Base-by-base conservation (phyloP, 2,113 vertebrate species). In the Laticauda laticaudata region DNA sequence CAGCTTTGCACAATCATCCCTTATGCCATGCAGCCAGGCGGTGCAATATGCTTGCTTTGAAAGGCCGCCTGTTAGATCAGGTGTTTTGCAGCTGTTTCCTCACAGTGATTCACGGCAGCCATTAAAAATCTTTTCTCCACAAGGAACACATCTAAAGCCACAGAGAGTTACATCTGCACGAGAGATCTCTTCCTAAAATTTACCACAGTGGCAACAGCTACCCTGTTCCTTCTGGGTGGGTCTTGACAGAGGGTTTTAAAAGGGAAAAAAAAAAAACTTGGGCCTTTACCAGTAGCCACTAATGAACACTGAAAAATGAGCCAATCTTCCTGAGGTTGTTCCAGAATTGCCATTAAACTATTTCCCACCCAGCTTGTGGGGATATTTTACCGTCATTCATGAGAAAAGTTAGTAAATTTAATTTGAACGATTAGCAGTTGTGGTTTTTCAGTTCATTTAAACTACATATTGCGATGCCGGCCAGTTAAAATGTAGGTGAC, bases 51-150 rank as follows among this genome's bases (percentile, higher is more conserved):
- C 0, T 0, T 18, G 4, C 34, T 54, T 87, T 90, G 86, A 93
- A 94, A 87, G 5, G 18, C 1, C 51, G 39, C 56, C 87, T 93
- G 55, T 45, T n/a, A 91, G 23, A 89, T 88, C 85, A 91, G 39
- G 29, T 90, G 45, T 81, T 94, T 88, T 75, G 29, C 56, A 93
- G 94, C 51, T 95, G 34, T 15, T 91, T 89, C 92, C 91, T 93
- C 93, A 26, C 69, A 88, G 23, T 45, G 87, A 92, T 55, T 93
- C 55, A 55, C 55, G 61, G 56, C 45, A 57, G 45, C 55, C 24
- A 34, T 89, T 87, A 93, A 69, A 89, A 91, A 64, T 20, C 24
- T 89, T 29, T 81, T 87, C 87, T 90, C 87, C 89, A 87, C 85
- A 93, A 90, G 90, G 89, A 81, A 87, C 81, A 90, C 23, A 21